Evolutionary conservation across 2,888 invertebrate species (phyloP).

Genomic region (Alviniconcha strummeri): DNA sequence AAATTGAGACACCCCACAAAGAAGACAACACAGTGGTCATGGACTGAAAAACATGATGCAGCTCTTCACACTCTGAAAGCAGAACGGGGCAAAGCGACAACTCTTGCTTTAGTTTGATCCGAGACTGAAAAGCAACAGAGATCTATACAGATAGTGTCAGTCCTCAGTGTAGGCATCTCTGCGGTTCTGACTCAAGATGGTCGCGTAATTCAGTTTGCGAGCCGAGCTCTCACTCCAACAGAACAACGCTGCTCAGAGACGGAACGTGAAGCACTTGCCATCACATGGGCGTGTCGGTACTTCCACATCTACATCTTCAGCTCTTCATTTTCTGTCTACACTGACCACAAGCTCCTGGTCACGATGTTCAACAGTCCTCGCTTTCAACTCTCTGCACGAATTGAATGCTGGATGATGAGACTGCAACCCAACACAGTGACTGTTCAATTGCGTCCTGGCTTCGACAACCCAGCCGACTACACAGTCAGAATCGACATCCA

Average conservation of each 20-base stretch:
- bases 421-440: conserved; percentile 48
- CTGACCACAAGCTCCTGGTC: not conserved
- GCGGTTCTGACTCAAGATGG: conserved; percentile 47
- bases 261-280: conserved; percentile 51
- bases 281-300: conserved; percentile 47
- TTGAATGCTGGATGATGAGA: conserved; percentile 7
- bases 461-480: conserved; percentile 54
- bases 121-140: conserved; percentile 45
- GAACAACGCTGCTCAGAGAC: conserved; percentile 41
- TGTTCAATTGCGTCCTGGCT: conserved; percentile 46
- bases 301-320: conserved; percentile 48
- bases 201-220: conserved; percentile 36
- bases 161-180: not conserved
- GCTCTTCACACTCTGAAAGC: conserved; percentile 43
- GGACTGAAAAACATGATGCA: conserved; percentile 36
- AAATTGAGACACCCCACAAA: not conserved
- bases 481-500: conserved; percentile 45
- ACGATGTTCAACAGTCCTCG: conserved; percentile 28
- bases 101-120: conserved; percentile 42
- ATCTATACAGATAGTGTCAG: not conserved
- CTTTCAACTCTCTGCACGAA: not conserved
- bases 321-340: not conserved
- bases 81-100: conserved; percentile 41
- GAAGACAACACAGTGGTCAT: conserved; percentile 38
- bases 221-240: not conserved